A percentile compares a stretch with the other conserved stretches of the same genome.
phyloP scores from a whole-genome alignment of 2,888 invertebrate genomes.

The Amblyjoppa fuscipennis region DNA sequence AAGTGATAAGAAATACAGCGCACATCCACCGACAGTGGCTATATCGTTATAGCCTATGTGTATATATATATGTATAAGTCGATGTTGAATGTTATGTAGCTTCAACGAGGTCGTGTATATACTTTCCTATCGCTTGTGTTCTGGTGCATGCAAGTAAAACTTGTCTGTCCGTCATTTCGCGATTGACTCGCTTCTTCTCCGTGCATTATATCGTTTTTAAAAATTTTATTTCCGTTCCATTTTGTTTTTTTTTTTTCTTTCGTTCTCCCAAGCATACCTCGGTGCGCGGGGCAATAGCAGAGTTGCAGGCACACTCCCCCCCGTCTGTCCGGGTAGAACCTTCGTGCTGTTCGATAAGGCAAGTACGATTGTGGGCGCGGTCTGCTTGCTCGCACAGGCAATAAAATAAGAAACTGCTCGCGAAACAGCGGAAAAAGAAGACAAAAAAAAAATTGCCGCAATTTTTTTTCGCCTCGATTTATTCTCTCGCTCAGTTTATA shows the following conservation, averaged over 20 bases:
- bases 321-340: background rate
- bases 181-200: constrained; percentile 32
- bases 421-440: constrained; percentile 20
- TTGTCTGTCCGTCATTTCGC: constrained; percentile 33
- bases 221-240: background rate
- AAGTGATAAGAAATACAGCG: constrained; percentile 60
- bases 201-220: background rate
- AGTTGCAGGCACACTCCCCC: constrained; percentile 20
- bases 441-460: background rate
- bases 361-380: constrained; percentile 53
- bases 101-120: background rate
- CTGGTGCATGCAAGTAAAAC: constrained; percentile 3
- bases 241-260: constrained; percentile 9
- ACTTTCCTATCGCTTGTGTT: constrained; percentile 12
- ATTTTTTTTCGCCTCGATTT: background rate
- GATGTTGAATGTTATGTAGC: constrained; percentile 2
- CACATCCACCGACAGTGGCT: background rate
- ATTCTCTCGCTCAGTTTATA: constrained; percentile 12
- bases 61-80: constrained; percentile 11
- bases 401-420: constrained; percentile 55
- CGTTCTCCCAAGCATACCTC: constrained; percentile 17
- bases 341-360: constrained; percentile 50
- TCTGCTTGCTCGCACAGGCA: constrained; percentile 37
- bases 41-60: constrained; percentile 24
- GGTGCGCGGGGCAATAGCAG: constrained; percentile 3